Percentiles rank a stretch among this genome's conserved stretches.
Evolutionary conservation across 37 sponge, comb jelly and placozoan genomes (phyloP).

Genomic region (Mnemiopsis leidyi): DNA sequence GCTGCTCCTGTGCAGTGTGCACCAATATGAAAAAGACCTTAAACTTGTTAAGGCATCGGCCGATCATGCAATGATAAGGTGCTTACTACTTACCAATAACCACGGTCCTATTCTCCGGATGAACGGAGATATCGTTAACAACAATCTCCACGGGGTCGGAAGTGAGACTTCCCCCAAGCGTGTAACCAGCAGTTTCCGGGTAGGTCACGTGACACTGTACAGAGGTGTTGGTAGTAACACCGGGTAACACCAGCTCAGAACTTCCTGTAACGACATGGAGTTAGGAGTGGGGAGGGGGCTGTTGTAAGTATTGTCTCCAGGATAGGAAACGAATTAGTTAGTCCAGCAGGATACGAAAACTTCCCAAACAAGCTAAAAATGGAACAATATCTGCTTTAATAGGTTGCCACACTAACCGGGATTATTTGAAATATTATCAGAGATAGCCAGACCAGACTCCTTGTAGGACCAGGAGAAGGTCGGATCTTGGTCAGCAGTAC

Average conservation of each 20-base stretch:
- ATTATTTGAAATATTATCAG: not conserved
- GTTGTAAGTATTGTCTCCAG: too few relatives aligned
- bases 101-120: conserved; percentile 19
- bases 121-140: conserved; percentile 52
- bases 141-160: not conserved
- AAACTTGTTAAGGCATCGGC: too few relatives aligned
- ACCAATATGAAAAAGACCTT: too few relatives aligned
- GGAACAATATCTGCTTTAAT: not conserved
- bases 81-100: conserved; percentile 35
- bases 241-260: not conserved
- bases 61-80: too few relatives aligned
- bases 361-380: not conserved
- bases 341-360: too few relatives aligned
- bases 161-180: not conserved
- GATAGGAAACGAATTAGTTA: too few relatives aligned
- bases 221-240: not conserved
- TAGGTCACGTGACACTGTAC: conserved; percentile 41
- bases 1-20: too few relatives aligned
- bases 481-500: conserved; percentile 12
- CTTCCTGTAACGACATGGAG: not conserved
- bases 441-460: not conserved
- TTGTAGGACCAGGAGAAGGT: conserved; percentile 1
- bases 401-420: not conserved
- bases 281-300: too few relatives aligned
- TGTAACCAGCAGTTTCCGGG: not conserved